Evolutionary conservation across 2,888 invertebrate species (phyloP), one percentile per base, ranked within the genome.

Genomic region (Drosophila testacea): DNA sequence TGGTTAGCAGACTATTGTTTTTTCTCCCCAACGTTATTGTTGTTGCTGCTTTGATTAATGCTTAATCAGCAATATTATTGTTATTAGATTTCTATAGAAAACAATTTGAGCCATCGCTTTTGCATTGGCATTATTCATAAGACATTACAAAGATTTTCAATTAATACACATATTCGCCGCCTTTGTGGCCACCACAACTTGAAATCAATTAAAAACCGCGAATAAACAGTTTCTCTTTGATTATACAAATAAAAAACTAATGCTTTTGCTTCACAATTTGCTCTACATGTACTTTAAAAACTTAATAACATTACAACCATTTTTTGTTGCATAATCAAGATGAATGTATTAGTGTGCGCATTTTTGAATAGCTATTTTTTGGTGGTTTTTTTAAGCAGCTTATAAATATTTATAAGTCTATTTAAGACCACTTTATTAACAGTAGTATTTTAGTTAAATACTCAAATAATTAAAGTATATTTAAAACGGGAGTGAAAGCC

Each of bases 21-120:
- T 55, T 73, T 68, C 16, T 77, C 59, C 48, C 47, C 66, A 63
- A 16, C 42, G 59, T 50, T 51, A 30, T 55, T 59, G 65, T 55
- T 68, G 57, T 44, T 50, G 51, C 22, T 71, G 69, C 86, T 78
- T 80, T 88, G 85, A 86, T 89, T 89, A 83, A 86, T 86, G 88
- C 89, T 79, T 89, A 89, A 89, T 89, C 85, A 86, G 77, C 85
- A 81, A 69, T 82, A 82, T 89, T 79, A 87, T 84, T 84, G 83
- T 84, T 84, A 77, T 83, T 87, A 73, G 83, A 79, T 89, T 84
- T 89, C 85, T 89, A 79, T 71, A 63, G 83, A 39, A 28, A 42
- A 38, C 54, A 72, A 63, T 59, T 48, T 61, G 64, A 55, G 75
- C 47, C 47, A 52, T 47, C 30, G 61, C 36, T 52, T 34, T 62